Percentiles rank a stretch among this genome's conserved stretches.
phyloP scores from a whole-genome alignment of 2,113 vertebrate genomes.

The Poecile atricapillus region DNA sequence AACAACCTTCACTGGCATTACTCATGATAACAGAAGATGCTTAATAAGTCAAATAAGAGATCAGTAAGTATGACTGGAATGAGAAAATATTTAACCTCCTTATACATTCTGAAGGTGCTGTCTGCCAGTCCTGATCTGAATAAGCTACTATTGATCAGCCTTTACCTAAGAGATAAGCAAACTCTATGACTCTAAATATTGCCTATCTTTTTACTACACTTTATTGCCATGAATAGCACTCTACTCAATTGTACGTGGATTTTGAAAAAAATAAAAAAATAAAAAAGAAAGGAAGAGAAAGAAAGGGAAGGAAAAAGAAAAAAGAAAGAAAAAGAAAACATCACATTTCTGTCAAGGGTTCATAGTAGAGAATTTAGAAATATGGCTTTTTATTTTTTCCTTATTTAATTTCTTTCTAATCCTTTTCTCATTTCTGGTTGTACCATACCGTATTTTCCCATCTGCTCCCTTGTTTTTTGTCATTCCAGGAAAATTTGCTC shows the following conservation, averaged over 20 bases:
- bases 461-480: background rate
- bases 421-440: background rate
- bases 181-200: background rate
- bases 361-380: background rate
- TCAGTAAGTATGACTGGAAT: background rate
- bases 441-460: background rate
- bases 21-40: background rate
- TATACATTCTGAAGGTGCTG: background rate
- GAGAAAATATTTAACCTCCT: background rate
- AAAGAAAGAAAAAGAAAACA: rapidly evolving
- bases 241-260: background rate
- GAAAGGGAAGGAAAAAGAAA: too few species aligned
- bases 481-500: background rate
- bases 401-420: background rate
- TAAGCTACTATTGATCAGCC: background rate
- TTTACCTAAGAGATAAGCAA: background rate
- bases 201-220: background rate
- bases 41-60: background rate
- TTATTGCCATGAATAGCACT: background rate
- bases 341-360: background rate
- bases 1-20: background rate
- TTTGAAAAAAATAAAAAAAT: background rate
- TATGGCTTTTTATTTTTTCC: background rate
- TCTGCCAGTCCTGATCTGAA: background rate
- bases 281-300: background rate